phyloP scores from a whole-genome alignment of 1,140 invertebrate species.

The Trichogramma pretiosum region DNA sequence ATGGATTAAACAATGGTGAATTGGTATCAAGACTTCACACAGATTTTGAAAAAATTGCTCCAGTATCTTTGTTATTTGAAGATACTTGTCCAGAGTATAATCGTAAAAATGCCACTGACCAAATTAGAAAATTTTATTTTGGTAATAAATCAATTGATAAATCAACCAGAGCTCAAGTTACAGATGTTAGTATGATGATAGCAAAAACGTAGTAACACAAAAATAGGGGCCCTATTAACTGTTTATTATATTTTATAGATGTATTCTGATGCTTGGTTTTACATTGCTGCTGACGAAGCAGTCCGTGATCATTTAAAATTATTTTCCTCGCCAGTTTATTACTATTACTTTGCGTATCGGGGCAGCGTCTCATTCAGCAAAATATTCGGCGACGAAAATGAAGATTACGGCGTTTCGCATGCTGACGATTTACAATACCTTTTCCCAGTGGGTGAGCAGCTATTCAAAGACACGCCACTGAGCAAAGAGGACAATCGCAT shows the following conservation, averaged over 20 bases:
- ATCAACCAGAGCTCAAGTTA: conserved; percentile 42
- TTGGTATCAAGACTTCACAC: conserved; percentile 38
- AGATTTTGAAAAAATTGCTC: conserved; percentile 50
- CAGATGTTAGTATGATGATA: conserved; percentile 46
- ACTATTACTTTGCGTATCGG: conserved; percentile 58
- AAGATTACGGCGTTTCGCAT: conserved; percentile 61
- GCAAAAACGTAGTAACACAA: not conserved
- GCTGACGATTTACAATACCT: conserved; percentile 66
- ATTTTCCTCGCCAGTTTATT: conserved; percentile 48
- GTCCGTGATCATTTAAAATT: conserved; percentile 43
- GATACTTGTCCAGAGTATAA: conserved; percentile 43
- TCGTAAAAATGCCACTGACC: conserved; percentile 42
- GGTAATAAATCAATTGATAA: conserved; percentile 40
- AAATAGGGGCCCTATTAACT: not conserved
- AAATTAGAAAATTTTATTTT: conserved; percentile 55
- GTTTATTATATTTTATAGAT: conserved; percentile 41
- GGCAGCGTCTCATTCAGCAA: conserved; percentile 59
- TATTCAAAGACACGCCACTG: conserved; percentile 45
- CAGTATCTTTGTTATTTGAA: conserved; percentile 53
- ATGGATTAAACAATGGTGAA: conserved; percentile 22
- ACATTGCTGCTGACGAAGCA: conserved; percentile 50
- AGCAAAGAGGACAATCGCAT: conserved; percentile 44
- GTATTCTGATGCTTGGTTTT: conserved; percentile 62
- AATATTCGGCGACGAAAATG: conserved; percentile 54
- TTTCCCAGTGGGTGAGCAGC: conserved; percentile 54